Percentiles rank a stretch among this genome's conserved stretches.
Conservation (phyloP, 2,797 vertebrate genomes). For the Trematocara caparti region DNA sequence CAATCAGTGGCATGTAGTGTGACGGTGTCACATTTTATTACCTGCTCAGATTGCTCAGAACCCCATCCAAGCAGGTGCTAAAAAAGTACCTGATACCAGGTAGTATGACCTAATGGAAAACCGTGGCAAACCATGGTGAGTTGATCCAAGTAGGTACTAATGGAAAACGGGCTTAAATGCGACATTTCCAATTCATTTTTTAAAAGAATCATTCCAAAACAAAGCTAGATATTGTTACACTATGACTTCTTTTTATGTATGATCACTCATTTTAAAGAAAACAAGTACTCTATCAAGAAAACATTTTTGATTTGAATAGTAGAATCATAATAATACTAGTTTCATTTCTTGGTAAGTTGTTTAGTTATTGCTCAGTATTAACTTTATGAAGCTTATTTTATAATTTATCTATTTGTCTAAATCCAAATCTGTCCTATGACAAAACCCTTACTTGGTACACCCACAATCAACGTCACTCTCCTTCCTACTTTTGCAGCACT, state of each 20-base stretch:
- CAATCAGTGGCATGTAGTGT: not conserved
- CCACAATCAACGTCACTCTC: not conserved
- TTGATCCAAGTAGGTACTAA: not conserved
- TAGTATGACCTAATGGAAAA: not conserved
- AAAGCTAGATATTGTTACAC: not conserved
- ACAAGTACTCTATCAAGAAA: too few relatives aligned
- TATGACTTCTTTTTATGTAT: not conserved
- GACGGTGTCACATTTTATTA: not conserved
- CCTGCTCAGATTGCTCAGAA: not conserved
- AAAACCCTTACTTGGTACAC: not conserved
- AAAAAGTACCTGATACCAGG: not conserved
- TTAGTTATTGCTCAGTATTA: not conserved
- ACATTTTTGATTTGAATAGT: not conserved
- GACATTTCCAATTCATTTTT: not conserved
- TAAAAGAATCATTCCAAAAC: not conserved
- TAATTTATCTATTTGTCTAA: not conserved
- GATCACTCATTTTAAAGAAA: not conserved
- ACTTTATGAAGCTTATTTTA: not conserved
- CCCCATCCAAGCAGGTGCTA: not conserved
- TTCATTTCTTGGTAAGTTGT: not conserved
- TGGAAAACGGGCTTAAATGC: not conserved
- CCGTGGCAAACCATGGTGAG: not conserved
- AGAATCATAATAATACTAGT: not conserved
- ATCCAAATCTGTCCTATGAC: not conserved
- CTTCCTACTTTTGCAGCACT: not conserved